Base-by-base conservation (phyloP, 53 echinoderm and acorn worm species). In the Echinarachnius parma region DNA sequence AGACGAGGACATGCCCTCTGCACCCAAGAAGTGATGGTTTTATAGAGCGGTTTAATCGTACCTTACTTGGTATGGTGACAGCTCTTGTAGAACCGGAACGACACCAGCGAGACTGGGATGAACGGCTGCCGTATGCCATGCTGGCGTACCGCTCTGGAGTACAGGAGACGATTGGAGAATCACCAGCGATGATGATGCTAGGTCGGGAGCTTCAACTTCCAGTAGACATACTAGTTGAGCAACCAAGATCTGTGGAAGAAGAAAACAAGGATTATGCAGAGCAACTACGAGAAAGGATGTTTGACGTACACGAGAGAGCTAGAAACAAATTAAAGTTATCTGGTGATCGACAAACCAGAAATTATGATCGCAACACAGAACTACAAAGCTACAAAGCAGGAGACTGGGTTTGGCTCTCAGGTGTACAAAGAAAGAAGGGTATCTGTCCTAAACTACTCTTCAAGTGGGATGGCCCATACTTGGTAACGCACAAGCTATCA, bases 1-100 rank as follows among this genome's bases (percentile, higher is more conserved):
- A 66, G 48, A 66, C 66, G 4, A 66, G 66, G 19, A 78, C 65
- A 0, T 65, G 65, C 0, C 39, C 66, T 0, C 36, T 48, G 5
- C 46, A 78, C 53, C 78, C 66, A 0, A 61, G 65, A 34, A 53
- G 53, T 2, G 66, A 78, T 26, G 64, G 78, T 4, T 36, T 78
- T 55, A 33, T 78, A 8, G 66, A 78, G 29, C 30, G 65, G 4
- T 78, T 26, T 21, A 78, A 78, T 28, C 24, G 65, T 1, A 62
- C 46, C 3, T 48, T 66, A 0, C 13, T 61, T 4, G 29, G 47
- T 8, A 53, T 46, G 4, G 28, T 75, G 28, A 45, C 75, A 5
- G 58, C 50, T 4, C 2, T 75, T 14, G 15, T 75, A 2, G 75
- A 75, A 16, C 75, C 27, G 11, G 18, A 15, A 31, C 2, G 23